Percentiles rank a stretch among this genome's conserved stretches.
phyloP scores from a whole-genome alignment of 2,113 vertebrate genomes.

The Malurus melanocephalus region DNA sequence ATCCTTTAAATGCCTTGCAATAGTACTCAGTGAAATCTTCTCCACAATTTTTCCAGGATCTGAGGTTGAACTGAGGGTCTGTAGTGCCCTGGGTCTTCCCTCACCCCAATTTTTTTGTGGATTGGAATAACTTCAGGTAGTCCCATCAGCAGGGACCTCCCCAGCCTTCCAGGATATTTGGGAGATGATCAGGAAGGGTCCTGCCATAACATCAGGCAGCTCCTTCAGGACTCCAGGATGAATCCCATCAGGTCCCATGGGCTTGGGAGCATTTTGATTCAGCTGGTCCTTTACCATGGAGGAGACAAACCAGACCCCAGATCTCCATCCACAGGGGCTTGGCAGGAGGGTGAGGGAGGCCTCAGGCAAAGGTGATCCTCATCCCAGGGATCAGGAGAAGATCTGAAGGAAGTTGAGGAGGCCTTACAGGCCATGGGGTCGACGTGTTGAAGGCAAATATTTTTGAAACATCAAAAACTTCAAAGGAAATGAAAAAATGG shows the following conservation, averaged over 20 bases:
- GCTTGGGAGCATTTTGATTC: too few relatives aligned
- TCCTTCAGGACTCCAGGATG: not conserved
- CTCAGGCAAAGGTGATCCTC: not conserved
- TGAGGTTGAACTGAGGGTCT: not conserved
- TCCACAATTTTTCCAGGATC: not conserved
- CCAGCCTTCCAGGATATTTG: not conserved
- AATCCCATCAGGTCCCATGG: not conserved
- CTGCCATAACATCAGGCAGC: not conserved
- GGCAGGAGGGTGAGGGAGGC: not conserved
- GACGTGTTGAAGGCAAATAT: not conserved
- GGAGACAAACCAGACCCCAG: not conserved
- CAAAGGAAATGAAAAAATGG: not conserved
- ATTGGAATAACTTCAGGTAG: not conserved
- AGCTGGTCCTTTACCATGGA: not conserved
- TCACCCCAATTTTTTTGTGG: not conserved
- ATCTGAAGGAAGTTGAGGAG: not conserved
- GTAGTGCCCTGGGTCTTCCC: not conserved
- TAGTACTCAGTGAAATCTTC: not conserved
- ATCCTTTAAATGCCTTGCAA: not conserved
- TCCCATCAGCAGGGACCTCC: not conserved
- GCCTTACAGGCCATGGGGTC: not conserved
- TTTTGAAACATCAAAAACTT: not conserved
- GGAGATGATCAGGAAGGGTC: not conserved
- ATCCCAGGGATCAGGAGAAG: not conserved
- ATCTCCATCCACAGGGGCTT: not conserved